A percentile compares a stretch with the other conserved stretches of the same genome.
phyloP scores from a whole-genome alignment of 2,797 vertebrate genomes.

The Epinephelus coioides region DNA sequence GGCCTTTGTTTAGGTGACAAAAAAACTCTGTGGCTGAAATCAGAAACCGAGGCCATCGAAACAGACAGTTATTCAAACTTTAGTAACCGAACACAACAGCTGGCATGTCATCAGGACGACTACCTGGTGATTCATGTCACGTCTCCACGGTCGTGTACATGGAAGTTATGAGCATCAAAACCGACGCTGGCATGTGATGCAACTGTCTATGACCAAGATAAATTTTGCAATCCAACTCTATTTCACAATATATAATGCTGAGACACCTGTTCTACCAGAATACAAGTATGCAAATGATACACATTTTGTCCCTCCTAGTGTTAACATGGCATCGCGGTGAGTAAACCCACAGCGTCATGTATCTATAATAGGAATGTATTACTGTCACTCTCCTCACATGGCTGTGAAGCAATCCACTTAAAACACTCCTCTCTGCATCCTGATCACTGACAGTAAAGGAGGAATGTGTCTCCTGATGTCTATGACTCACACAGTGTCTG shows the following conservation, averaged over 20 bases:
- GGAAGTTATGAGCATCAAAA: not conserved
- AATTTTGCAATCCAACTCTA: not conserved
- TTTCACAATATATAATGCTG: not conserved
- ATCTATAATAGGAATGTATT: not conserved
- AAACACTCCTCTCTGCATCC: not conserved
- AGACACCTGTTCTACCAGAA: constrained; percentile 19
- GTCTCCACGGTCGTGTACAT: constrained; percentile 9
- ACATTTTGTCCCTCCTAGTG: not conserved
- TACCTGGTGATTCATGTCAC: constrained; percentile 17
- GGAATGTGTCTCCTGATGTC: not conserved
- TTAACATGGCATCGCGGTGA: not conserved
- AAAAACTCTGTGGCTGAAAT: constrained; percentile 23
- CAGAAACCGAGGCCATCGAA: not conserved
- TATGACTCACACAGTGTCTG: no score
- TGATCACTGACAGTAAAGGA: not conserved
- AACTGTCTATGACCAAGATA: not conserved
- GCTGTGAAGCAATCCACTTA: not conserved
- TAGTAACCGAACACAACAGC: constrained; percentile 1
- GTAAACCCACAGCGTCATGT: not conserved
- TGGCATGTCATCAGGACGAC: not conserved
- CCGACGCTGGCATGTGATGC: not conserved
- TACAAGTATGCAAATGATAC: not conserved
- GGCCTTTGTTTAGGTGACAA: constrained; percentile 53
- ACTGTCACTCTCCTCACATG: not conserved
- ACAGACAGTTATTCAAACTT: constrained; percentile 12